Conservation (phyloP, 2,888 invertebrate species). For the Vesta saturnalis region DNA sequence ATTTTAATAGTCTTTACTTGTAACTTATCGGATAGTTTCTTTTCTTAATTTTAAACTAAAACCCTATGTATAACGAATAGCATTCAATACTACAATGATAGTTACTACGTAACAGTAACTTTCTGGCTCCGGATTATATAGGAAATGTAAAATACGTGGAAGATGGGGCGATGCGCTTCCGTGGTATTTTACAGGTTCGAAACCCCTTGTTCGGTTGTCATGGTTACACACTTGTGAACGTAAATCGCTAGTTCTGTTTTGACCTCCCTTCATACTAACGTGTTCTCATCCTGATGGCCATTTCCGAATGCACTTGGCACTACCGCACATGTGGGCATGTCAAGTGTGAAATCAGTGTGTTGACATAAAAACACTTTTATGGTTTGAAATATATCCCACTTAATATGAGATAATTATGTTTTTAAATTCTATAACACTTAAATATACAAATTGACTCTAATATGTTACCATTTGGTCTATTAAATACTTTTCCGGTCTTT, state of each 20-base stretch:
- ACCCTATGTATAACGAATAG: too few species aligned
- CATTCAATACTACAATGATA: too few species aligned
- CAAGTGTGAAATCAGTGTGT: constrained; percentile 52
- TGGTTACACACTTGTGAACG: constrained; percentile 55
- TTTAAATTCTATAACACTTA: constrained; percentile 37
- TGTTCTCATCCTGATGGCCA: constrained; percentile 46
- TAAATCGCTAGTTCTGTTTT: constrained; percentile 51
- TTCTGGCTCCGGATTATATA: constrained; percentile 24
- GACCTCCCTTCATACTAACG: constrained; percentile 35
- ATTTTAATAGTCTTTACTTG: too few species aligned
- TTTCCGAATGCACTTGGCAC: constrained; percentile 55
- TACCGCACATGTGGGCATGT: constrained; percentile 52
- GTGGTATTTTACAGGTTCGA: constrained; percentile 38
- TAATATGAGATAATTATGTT: constrained; percentile 38
- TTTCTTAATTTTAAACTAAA: too few species aligned
- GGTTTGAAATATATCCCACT: constrained; percentile 39
- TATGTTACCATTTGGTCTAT: constrained; percentile 12
- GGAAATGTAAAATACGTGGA: constrained; percentile 36
- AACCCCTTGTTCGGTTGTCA: constrained; percentile 51
- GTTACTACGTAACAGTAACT: constrained; percentile 9
- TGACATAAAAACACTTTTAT: constrained; percentile 49
- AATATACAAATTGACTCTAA: constrained; percentile 27
- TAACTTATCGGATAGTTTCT: too few species aligned
- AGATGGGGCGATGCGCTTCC: constrained; percentile 35
- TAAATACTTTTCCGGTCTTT: too few species aligned